phyloP scores from a whole-genome alignment of 2,888 invertebrate species.

The Tetragonula carbonaria region DNA sequence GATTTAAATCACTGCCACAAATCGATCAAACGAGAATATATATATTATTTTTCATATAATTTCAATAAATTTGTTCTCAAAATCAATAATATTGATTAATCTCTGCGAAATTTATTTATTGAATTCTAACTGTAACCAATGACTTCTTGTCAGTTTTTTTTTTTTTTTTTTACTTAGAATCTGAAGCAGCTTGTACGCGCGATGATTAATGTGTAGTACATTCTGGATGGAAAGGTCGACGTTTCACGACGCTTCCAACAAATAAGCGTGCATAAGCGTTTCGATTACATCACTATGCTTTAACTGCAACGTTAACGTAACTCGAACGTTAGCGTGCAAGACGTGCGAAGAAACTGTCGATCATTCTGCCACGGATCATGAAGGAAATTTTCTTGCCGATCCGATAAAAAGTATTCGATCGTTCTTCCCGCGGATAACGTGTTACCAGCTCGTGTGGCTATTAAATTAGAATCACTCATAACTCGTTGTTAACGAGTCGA shows the following conservation, averaged over 20 bases:
- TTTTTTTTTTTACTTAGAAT: neutral
- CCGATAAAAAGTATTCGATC: neutral
- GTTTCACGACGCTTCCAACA: constrained; percentile 28
- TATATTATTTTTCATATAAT: too few species aligned
- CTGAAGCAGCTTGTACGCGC: constrained; percentile 1
- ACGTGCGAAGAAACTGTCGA: constrained; percentile 3
- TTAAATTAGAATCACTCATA: too few species aligned
- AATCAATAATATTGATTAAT: neutral
- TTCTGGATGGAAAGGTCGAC: constrained; percentile 25
- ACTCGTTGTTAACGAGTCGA: too few species aligned
- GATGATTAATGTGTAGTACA: constrained; percentile 6
- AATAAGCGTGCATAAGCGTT: constrained; percentile 24
- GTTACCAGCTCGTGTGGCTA: too few species aligned
- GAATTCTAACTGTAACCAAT: neutral
- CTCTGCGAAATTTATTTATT: neutral
- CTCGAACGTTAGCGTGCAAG: neutral
- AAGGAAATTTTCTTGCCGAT: neutral
- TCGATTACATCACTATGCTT: constrained; percentile 23
- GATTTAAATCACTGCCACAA: too few species aligned
- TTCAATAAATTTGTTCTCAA: too few species aligned
- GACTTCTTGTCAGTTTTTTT: neutral
- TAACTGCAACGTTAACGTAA: constrained; percentile 34
- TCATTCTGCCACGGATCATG: constrained; percentile 15
- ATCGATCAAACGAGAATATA: too few species aligned
- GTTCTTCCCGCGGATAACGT: neutral